Conservation (phyloP, 2,888 invertebrate species). For the Caenorhabditis becei region DNA sequence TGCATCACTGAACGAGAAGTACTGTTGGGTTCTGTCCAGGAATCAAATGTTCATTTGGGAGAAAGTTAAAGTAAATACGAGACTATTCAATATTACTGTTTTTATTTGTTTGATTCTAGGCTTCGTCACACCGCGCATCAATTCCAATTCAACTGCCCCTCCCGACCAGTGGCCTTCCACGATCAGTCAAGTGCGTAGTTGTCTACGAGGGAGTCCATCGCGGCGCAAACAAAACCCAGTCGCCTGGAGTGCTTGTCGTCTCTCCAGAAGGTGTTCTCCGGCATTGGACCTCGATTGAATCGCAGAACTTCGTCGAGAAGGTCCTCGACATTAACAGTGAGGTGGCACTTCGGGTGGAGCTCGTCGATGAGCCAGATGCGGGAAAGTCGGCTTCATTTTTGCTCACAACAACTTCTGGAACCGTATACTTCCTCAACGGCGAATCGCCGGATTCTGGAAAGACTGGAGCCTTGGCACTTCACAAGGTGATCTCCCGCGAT, state of each 20-base stretch:
- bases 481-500: conserved; percentile 40
- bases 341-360: conserved; percentile 47
- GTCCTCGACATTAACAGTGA: conserved; percentile 56
- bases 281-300: conserved; percentile 50
- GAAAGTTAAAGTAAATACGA: conserved; percentile 14
- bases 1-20: conserved; percentile 55
- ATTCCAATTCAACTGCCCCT: conserved; percentile 47
- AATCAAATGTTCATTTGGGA: conserved; percentile 60
- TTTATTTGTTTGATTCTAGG: conserved; percentile 8
- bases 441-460: conserved; percentile 21
- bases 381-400: conserved; percentile 42
- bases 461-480: conserved; percentile 20
- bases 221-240: background rate
- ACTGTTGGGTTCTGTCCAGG: conserved; percentile 58
- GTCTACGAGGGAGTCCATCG: conserved; percentile 37
- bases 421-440: conserved; percentile 43
- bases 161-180: conserved; percentile 50
- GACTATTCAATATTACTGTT: background rate
- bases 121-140: conserved; percentile 22
- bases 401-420: conserved; percentile 57
- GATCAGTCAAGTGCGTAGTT: conserved; percentile 53
- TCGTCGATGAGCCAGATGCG: conserved; percentile 28
- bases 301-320: conserved; percentile 45
- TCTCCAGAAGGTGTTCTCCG: conserved; percentile 62
- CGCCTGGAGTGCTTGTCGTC: conserved; percentile 46